Conservation (phyloP, 2,888 invertebrate genomes). For the Melanotus villosus region DNA sequence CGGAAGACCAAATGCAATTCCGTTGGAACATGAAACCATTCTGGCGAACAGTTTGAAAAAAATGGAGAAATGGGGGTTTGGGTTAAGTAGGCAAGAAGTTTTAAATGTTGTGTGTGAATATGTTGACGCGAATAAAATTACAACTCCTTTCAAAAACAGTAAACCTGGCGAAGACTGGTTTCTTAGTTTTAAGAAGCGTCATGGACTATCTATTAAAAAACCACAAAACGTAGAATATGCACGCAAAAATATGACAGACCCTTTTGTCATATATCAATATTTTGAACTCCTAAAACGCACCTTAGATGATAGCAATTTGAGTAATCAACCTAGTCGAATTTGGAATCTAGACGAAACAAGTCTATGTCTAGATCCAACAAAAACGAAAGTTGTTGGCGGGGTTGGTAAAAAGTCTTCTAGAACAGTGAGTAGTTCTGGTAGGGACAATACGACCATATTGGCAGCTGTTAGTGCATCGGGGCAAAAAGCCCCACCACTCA, state of each 20-base stretch:
- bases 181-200: constrained; percentile 45
- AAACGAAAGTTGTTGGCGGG: too few relatives aligned
- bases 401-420: background rate
- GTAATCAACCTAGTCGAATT: background rate
- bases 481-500: too few relatives aligned
- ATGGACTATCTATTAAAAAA: constrained; percentile 52
- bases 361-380: too few relatives aligned
- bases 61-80: constrained; percentile 60
- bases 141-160: constrained; percentile 52
- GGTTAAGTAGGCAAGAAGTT: constrained; percentile 57
- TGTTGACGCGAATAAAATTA: constrained; percentile 48
- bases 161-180: constrained; percentile 54
- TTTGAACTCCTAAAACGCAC: constrained; percentile 10
- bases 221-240: constrained; percentile 49
- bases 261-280: constrained; percentile 23
- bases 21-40: background rate
- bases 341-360: background rate
- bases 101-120: constrained; percentile 55
- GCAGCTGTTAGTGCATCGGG: too few relatives aligned
- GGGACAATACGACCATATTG: too few relatives aligned
- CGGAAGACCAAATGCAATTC: background rate
- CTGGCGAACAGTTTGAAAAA: background rate
- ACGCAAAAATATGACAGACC: too few relatives aligned
- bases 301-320: background rate
- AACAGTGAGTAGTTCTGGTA: background rate